phyloP scores from a whole-genome alignment of 2,113 vertebrate species.

The Pluvianellus socialis region DNA sequence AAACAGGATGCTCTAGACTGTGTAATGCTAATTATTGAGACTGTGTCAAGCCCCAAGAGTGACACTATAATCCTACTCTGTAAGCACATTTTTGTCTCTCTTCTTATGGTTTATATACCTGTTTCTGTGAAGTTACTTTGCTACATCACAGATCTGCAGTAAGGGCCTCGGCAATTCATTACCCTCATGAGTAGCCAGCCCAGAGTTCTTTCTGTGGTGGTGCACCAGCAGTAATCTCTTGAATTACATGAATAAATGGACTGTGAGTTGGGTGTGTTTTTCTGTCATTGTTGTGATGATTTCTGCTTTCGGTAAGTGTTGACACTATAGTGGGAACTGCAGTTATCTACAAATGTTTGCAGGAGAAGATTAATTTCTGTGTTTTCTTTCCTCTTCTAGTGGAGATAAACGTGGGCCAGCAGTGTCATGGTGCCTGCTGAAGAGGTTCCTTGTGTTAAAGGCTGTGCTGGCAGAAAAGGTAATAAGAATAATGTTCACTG shows the following conservation, averaged over 20 bases:
- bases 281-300: not conserved
- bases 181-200: not conserved
- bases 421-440: not conserved
- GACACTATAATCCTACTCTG: not conserved
- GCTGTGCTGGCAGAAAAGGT: not conserved
- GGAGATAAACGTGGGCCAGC: not conserved
- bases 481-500: not conserved
- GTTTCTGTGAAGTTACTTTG: not conserved
- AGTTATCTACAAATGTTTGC: not conserved
- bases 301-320: not conserved
- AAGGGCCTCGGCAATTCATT: not conserved
- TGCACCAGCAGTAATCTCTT: not conserved
- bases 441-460: not conserved
- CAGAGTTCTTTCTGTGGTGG: not conserved
- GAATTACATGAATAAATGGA: not conserved
- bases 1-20: not conserved
- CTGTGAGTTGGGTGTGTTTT: not conserved
- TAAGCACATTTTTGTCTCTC: rapidly evolving
- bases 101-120: rapidly evolving
- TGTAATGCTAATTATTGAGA: not conserved
- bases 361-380: not conserved
- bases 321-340: not conserved
- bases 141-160: not conserved
- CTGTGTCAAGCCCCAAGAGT: not conserved
- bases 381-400: not conserved